Evolutionary conservation across 2,888 invertebrate genomes (phyloP), one percentile per base, ranked within the genome.

Genomic region (Keiferia lycopersicella): DNA sequence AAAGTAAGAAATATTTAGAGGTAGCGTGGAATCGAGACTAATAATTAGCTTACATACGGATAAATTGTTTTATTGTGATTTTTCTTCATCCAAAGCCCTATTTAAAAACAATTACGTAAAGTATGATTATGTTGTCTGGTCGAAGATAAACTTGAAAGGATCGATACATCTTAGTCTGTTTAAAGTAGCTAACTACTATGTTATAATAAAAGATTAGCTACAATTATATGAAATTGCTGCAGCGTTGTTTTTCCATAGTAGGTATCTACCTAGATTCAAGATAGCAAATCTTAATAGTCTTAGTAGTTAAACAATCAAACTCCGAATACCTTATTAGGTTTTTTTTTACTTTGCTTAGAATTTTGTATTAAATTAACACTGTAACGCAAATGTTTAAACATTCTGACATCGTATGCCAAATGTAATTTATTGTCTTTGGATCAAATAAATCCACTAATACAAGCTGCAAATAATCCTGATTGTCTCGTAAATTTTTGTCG

Each of bases 401-500:
- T 87, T 79, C 85, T 67, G 63, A 59, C 62, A 68, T 74, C 79
- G 81, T 81, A 66, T 68, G 22, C 66, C 68, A 71, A 72, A 65
- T 82, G n/a, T n/a, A n/a, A n/a, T 82, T 87, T 84, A 85, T 83
- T 77, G 80, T 82, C 77, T 74, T 68, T 68, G 72, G 68, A 75
- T 76, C 76, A 79, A 82, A 83, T 86, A 81, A 86, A 85, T 84
- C 81, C 74, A 68, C 63, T 67, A 71, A 76, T 76, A 80, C 75
- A 80, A 80, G 73, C 76, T 79, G 81, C 83, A 81, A 76, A 82
- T 80, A 75, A 73, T 80, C 70, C 69, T 76, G 72, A 65, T 6
- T 67, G 67, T 77, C 76, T 78, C 82, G 82, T 85, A 82, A 87
- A 86, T 84, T 76, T 75, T 74, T 69, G 66, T n/a, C 78, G 76